Base-by-base conservation (phyloP, 2,888 invertebrate species). In the Cerastis leucographa region DNA sequence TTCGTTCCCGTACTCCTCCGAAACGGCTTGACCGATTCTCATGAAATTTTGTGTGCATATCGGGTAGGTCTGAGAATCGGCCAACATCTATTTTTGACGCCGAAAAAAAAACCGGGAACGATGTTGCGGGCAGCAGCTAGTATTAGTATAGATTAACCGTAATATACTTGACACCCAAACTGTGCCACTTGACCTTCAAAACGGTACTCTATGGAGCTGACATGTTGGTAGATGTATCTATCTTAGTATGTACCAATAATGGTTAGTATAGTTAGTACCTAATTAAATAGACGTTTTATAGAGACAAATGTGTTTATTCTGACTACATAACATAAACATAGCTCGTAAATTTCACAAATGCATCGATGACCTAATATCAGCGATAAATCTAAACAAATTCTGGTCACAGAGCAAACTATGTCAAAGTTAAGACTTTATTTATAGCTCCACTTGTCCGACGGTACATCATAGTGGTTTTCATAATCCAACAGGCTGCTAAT, bases 401-500 rank as follows among this genome's bases (percentile, higher is more conserved):
- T 73, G 56, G 14, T 75, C 64, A 44, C 25, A 69, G 7, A 51
- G 51, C 56, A 59, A 76, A 81, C 66, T 72, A 66, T 83, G 71
- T 76, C 73, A 77, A 81, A 85, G 66, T 77, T 71, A 76, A 79
- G 35, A 54, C 51, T 29, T 65, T 78, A 78, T 79, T 80, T 77
- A 85, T 83, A 71, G 29, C 65, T 68, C 44, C 46, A 73, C 17
- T 42, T 8, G 8, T n/a, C n/a, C 17, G 25, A 59, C 29, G 29
- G 25, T 54, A 51, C 46, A 29, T 74, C 42, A 42, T 17, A 17
- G 65, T 71, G 61, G 56, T 51, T 69, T 74, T 71, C 54, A 67
- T 85, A 83, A 80, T 72, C 71, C 64, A 62, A 62, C 62, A 35
- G 7, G 66, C 62, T 67, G 56, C 29, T 85, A 76, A 85, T 87